Evolutionary conservation across 2,888 invertebrate genomes (phyloP), one percentile per base, ranked within the genome.

Genomic region (Cenopis cana): DNA sequence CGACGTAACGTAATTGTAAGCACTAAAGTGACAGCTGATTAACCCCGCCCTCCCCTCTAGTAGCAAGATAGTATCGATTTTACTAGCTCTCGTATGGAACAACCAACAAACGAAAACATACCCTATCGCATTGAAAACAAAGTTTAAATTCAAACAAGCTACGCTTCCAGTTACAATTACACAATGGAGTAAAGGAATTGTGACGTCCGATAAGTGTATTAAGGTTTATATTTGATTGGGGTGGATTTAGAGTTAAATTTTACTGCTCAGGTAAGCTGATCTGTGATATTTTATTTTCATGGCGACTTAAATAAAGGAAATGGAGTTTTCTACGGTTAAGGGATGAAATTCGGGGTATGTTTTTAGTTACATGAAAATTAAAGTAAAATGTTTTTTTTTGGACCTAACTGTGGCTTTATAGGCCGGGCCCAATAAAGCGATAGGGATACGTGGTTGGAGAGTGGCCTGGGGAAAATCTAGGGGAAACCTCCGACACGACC

Each of bases 11-110:
- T 57, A 57, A 54, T 59, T 70, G 59, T 54, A 65, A 70, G 59
- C 24, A 33, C 70, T 60, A 59, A 68, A 72, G 41, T 69, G 72
- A 72, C 72, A 72, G 72, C 72, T 72, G 72, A 72, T 72, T 72
- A 68, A 18, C 49, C 41, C 69, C 38, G 29, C 52, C 54, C 49
- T n/a, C 20, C 62, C 57, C 52, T 52, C 64, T 62, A 55, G 59
- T 70, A 70, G 52, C 57, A 41, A 50, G 59, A 66, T 70, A 70
- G 59, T 70, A 70, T 70, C 70, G 70, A 70, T 70, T 70, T 70
- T 65, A 70, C 70, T 65, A 65, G 18, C 61, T 56, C 64, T 20
- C 61, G 61, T 62, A 59, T 41, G 3, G 11, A 11, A 10, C 24
- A 8, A 14, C 36, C 8, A 10, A 41, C 50, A 46, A 54, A 54